These are phyloP conservation scores for Clostera curtula DNA, from an alignment of 2,888 invertebrate genomes.

Conservation along the genomic window DNA sequence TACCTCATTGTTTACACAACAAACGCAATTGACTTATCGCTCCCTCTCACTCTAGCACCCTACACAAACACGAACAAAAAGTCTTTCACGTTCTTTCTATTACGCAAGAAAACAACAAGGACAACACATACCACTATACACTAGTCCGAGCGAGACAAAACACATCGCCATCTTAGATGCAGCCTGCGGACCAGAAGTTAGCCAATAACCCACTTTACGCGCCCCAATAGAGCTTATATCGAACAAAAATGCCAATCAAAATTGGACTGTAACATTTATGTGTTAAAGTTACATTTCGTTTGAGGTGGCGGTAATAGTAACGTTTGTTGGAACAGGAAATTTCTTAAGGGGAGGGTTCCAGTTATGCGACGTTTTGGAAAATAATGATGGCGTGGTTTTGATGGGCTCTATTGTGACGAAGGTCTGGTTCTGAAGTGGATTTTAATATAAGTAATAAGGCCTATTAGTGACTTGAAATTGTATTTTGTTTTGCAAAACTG, in stretches of 20 bases:
- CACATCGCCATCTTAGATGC: slow-evolving; percentile 70
- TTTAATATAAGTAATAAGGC: slow-evolving; percentile 47
- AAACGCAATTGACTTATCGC: slow-evolving; percentile 50
- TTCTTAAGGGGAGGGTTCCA: slow-evolving; percentile 53
- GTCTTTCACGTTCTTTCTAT: slow-evolving; percentile 57
- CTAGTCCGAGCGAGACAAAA: slow-evolving; percentile 37
- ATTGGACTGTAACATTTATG: slow-evolving; percentile 39
- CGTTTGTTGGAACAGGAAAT: slow-evolving; percentile 39
- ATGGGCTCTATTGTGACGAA: slow-evolving; percentile 37
- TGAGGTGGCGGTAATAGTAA: slow-evolving; percentile 42
- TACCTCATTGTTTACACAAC: slow-evolving; percentile 57
- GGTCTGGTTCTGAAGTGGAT: slow-evolving; percentile 45
- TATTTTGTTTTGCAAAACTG: slow-evolving; percentile 27
- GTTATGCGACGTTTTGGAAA: slow-evolving; percentile 28
- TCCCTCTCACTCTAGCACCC: slow-evolving; percentile 44
- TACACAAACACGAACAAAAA: slow-evolving; percentile 55
- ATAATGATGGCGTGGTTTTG: slow-evolving; percentile 50
- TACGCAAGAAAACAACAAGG: slow-evolving; percentile 55
- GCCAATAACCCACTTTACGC: slow-evolving; percentile 56
- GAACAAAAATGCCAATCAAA: slow-evolving; percentile 30
- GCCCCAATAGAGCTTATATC: slow-evolving; percentile 37
- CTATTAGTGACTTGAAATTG: slow-evolving; percentile 40
- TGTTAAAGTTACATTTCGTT: slow-evolving; percentile 33
- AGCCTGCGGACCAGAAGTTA: slow-evolving; percentile 68
- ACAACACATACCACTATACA: slow-evolving; percentile 25